These are phyloP conservation scores for Fopius arisanus DNA, from an alignment of 1,140 invertebrate genomes.

Conservation along the genomic window DNA sequence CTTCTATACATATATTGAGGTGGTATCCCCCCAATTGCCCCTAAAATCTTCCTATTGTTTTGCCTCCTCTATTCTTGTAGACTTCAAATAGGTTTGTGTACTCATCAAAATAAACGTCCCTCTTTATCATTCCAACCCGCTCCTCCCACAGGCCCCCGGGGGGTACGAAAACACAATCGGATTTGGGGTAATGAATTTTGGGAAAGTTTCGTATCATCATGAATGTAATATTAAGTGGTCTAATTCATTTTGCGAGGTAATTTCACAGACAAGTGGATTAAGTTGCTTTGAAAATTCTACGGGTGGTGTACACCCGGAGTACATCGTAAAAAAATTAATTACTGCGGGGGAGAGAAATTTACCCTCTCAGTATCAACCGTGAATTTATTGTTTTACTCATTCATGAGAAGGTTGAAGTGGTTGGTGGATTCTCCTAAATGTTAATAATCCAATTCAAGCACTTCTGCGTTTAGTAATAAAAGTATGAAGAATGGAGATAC, in stretches of 20 bases:
- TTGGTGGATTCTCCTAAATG: no score
- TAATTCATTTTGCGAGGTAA: background rate
- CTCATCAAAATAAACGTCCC: background rate
- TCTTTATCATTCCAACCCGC: background rate
- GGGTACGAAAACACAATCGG: conserved; percentile 14
- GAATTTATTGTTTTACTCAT: no score
- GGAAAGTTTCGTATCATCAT: conserved; percentile 8
- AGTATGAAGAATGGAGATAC: no score
- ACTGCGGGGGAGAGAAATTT: background rate
- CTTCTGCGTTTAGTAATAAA: no score
- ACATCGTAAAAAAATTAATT: background rate
- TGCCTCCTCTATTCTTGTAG: background rate
- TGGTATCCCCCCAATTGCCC: background rate
- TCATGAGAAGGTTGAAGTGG: no score
- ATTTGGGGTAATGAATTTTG: conserved; percentile 23
- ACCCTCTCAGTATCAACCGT: background rate
- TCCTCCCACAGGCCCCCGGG: conserved; percentile 2
- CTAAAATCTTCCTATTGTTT: background rate
- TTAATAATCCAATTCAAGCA: no score
- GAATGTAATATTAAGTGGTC: background rate
- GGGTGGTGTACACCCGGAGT: background rate
- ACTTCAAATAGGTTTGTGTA: conserved; percentile 1
- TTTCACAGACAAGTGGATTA: background rate
- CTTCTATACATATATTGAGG: background rate
- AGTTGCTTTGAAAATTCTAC: background rate